These are phyloP conservation scores for Asteroscopus sphinx DNA, from an alignment of 2,888 invertebrate species.

Conservation along the genomic window DNA sequence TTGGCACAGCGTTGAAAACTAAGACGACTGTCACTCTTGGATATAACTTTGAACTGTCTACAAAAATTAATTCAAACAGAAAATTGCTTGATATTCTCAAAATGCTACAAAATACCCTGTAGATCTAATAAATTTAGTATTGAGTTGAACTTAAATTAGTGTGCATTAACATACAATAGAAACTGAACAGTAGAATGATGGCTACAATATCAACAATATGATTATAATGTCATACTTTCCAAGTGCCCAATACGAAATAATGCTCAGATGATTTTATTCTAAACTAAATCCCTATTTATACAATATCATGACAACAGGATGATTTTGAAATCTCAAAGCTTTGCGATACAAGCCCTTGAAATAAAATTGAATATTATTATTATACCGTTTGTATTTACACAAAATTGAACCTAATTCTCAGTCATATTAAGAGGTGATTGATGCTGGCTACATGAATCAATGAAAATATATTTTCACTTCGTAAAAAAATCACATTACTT, in stretches of 20 bases:
- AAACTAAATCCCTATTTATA: conserved; percentile 52
- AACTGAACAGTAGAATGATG: conserved; percentile 45
- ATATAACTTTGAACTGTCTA: conserved; percentile 46
- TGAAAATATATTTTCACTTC: conserved; percentile 40
- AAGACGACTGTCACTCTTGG: conserved; percentile 34
- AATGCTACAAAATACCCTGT: conserved; percentile 78
- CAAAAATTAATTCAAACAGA: conserved; percentile 42
- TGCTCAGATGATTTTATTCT: conserved; percentile 50
- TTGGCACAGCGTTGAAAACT: conserved; percentile 59
- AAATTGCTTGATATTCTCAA: conserved; percentile 50
- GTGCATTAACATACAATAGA: conserved; percentile 46
- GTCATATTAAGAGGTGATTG: conserved; percentile 83
- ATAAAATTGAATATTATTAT: conserved; percentile 70
- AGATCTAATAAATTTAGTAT: conserved; percentile 67
- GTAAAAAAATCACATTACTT: conserved; percentile 48
- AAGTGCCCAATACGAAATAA: conserved; percentile 48
- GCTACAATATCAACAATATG: conserved; percentile 42
- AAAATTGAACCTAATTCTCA: conserved; percentile 87
- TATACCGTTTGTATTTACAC: conserved; percentile 75
- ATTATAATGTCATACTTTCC: conserved; percentile 45
- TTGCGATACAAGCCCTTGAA: conserved; percentile 66
- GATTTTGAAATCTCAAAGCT: conserved; percentile 65
- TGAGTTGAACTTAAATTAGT: conserved; percentile 50
- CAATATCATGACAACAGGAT: conserved; percentile 61
- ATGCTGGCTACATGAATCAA: conserved; percentile 58